Base-by-base conservation (phyloP, 1,140 invertebrate species). In the Drosophila sulfurigaster region DNA sequence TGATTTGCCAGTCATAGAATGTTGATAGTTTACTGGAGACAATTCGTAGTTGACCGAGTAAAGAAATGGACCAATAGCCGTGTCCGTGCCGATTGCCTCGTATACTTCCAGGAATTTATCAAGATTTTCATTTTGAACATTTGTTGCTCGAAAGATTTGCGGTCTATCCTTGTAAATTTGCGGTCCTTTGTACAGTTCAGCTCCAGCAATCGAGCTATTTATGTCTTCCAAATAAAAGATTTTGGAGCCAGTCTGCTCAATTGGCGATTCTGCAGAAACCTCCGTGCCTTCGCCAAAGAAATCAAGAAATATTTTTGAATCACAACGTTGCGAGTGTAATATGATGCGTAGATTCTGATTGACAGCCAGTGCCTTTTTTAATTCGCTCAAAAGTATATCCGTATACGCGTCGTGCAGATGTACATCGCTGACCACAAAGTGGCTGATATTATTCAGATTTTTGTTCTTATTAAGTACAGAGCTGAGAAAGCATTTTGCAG, bases 361-460 rank as follows among this genome's bases (percentile, higher is more conserved):
- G 32, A 96, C 95, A 0, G 93, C 91, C 1, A 99, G 83, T 1
- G 95, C 95, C 79, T 98, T 96, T 51, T 96, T 95, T 7, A 99
- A 88, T 16, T 97, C 96, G 66, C 97, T 96, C 8, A 99, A 93
- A 30, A 99, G 93, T 92, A 99, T 98, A 93, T 99, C 98, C 77
- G 96, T 96, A 87, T 97, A 96, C 75, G 97, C 95, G 93, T 98
- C 98, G 6, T 98, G 94, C 91, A 99, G 97, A 92, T 99, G 98
- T 43, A 99, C 95, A 93, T 99, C 98, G 93, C 99, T 98, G 57
- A 99, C 95, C 25, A 98, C 95, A 41, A 98, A 94, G 91, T 99
- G 98, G 0, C 97, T 98, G 2, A 99, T 93, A 20, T 94, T 93
- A 70, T 93, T 76, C 8, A 85, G 72, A 20, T 94, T 72, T 93